A percentile compares a stretch with the other conserved stretches of the same genome.
Evolutionary conservation across 2,113 vertebrate species (phyloP).

Genomic region (Diphyllodes magnificus): DNA sequence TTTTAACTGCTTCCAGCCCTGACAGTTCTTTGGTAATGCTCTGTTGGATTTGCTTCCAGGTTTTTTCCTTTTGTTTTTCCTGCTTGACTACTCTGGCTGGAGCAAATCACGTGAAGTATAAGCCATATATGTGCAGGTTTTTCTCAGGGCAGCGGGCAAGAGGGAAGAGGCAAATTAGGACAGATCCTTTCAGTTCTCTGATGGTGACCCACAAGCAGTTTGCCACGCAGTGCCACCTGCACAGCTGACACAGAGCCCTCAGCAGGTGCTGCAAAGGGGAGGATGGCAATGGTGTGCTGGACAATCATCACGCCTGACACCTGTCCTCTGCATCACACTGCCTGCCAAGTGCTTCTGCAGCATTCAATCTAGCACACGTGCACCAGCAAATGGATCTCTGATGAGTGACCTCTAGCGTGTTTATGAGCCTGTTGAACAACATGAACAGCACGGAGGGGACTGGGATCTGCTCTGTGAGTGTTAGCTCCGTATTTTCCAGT

Average conservation of each 20-base stretch:
- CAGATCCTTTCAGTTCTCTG: neutral
- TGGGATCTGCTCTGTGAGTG: neutral
- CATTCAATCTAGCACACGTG: accelerated
- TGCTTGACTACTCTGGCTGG: neutral
- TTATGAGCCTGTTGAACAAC: neutral
- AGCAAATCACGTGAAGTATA: neutral
- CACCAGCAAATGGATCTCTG: neutral
- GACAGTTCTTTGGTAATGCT: neutral
- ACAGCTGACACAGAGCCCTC: neutral
- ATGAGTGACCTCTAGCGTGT: neutral
- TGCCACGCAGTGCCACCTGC: neutral
- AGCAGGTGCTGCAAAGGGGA: neutral
- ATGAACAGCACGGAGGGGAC: neutral
- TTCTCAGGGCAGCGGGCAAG: neutral
- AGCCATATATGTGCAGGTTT: neutral
- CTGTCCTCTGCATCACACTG: neutral
- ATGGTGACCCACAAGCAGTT: neutral
- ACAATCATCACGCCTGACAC: neutral
- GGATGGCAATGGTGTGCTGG: accelerated
- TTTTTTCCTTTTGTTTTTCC: neutral
- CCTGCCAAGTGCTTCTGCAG: neutral
- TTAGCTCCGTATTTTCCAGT: neutral
- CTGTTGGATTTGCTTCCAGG: neutral
- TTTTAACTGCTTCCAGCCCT: neutral
- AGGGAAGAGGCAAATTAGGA: neutral